Conservation (phyloP, 1,140 invertebrate species). For the Xylocopa sonorina region DNA sequence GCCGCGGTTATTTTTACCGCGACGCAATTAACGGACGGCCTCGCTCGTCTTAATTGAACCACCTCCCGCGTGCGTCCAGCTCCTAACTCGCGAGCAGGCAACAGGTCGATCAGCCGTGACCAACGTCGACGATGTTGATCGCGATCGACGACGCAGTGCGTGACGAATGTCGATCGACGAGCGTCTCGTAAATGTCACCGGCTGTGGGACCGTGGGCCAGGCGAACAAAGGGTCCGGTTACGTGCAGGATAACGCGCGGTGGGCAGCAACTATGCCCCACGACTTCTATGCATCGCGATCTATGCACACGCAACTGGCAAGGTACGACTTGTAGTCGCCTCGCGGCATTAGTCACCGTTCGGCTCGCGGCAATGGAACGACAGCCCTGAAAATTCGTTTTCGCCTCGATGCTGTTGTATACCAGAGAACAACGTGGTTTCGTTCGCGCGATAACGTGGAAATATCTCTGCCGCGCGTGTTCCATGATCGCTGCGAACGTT, state of each 20-base stretch:
- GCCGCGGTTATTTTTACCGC: not conserved
- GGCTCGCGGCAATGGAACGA: slow-evolving; percentile 47
- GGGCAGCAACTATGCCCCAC: slow-evolving; percentile 55
- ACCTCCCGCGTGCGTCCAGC: no score
- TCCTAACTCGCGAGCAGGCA: no score
- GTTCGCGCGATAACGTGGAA: slow-evolving; percentile 21
- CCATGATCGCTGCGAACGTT: not conserved
- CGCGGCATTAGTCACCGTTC: slow-evolving; percentile 69
- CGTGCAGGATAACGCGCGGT: slow-evolving; percentile 49
- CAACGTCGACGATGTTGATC: slow-evolving; percentile 7
- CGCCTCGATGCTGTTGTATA: no score
- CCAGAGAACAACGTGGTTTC: slow-evolving; percentile 45
- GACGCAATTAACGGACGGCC: not conserved
- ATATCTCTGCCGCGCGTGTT: slow-evolving; percentile 16
- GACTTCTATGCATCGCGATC: slow-evolving; percentile 57
- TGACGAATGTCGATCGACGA: not conserved
- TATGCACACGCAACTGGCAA: slow-evolving; percentile 43
- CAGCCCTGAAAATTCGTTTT: slow-evolving; percentile 54
- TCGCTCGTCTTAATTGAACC: slow-evolving; percentile 3
- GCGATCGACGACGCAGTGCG: not conserved
- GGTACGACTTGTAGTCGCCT: slow-evolving; percentile 52
- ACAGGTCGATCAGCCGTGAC: no score
- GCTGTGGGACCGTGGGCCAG: slow-evolving; percentile 24
- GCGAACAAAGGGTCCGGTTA: slow-evolving; percentile 56
- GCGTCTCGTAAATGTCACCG: slow-evolving; percentile 45